These are phyloP conservation scores for Emberiza fucata DNA, from an alignment of 2,113 vertebrate genomes.

Conservation along the genomic window DNA sequence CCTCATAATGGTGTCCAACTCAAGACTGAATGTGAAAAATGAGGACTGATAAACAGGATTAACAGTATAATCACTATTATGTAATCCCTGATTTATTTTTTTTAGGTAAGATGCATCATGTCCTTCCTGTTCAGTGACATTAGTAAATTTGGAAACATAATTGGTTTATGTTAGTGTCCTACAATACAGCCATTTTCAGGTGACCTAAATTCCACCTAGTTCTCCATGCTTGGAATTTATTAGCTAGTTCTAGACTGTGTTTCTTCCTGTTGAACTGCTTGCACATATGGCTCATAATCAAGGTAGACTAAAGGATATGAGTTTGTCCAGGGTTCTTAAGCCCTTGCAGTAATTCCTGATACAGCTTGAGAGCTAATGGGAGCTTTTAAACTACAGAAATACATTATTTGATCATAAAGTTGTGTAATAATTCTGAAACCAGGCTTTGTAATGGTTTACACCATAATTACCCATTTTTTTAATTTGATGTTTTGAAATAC, in stretches of 20 bases:
- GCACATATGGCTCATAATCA: background rate
- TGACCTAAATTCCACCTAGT: conserved; percentile 10
- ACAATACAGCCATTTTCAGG: background rate
- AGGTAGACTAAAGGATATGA: background rate
- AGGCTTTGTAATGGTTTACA: background rate
- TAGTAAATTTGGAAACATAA: conserved; percentile 19
- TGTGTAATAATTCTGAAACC: background rate
- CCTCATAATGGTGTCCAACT: background rate
- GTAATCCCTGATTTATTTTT: conserved; percentile 4
- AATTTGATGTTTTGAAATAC: background rate
- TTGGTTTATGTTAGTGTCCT: conserved; percentile 38
- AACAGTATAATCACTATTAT: conserved; percentile 15
- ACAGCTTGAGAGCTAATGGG: background rate
- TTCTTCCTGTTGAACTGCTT: background rate
- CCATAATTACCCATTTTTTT: background rate
- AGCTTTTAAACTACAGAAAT: background rate
- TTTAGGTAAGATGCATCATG: background rate
- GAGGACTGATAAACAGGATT: conserved; percentile 32
- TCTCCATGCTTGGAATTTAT: background rate
- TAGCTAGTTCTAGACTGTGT: background rate
- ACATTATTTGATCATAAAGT: background rate
- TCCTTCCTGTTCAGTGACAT: conserved; percentile 20
- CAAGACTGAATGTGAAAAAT: background rate
- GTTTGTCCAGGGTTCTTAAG: background rate
- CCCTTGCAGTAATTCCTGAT: background rate